Percentiles rank a stretch among this genome's conserved stretches.
phyloP scores from a whole-genome alignment of 2,113 vertebrate genomes.

The Indicator indicator region DNA sequence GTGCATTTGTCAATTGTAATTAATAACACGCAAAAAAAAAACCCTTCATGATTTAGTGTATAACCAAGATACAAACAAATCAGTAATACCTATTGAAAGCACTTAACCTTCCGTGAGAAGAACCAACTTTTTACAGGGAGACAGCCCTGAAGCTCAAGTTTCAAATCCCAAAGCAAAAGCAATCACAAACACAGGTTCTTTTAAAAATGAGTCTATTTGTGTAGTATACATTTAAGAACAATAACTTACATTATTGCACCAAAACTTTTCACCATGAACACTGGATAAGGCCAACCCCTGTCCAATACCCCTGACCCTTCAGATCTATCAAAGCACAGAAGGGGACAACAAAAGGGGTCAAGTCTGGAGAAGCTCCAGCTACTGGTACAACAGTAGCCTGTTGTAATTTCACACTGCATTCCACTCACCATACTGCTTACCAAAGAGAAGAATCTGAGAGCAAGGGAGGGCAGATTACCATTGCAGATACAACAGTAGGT shows the following conservation, averaged over 20 bases:
- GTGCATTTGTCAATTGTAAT: not conserved
- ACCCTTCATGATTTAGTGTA: not conserved
- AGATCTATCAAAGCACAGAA: not conserved
- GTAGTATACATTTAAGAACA: not conserved
- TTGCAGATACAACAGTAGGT: not conserved
- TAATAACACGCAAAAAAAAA: not conserved
- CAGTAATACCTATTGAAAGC: not conserved
- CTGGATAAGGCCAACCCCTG: not conserved
- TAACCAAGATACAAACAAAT: not conserved
- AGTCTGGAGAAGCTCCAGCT: not conserved
- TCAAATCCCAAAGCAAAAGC: not conserved
- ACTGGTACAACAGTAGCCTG: not conserved
- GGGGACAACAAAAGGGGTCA: not conserved
- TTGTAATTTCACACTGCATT: not conserved
- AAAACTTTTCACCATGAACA: not conserved
- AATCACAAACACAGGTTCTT: not conserved
- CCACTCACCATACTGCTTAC: not conserved
- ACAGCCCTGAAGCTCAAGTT: not conserved
- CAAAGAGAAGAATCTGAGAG: conserved; percentile 20
- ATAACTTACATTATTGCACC: not conserved
- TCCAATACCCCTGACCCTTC: not conserved
- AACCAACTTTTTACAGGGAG: not conserved
- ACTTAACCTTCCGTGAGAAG: not conserved
- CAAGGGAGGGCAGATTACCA: not conserved
- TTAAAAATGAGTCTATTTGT: not conserved